Evolutionary conservation across 2,888 invertebrate genomes (phyloP).

Genomic region (Uropetala carovei): DNA sequence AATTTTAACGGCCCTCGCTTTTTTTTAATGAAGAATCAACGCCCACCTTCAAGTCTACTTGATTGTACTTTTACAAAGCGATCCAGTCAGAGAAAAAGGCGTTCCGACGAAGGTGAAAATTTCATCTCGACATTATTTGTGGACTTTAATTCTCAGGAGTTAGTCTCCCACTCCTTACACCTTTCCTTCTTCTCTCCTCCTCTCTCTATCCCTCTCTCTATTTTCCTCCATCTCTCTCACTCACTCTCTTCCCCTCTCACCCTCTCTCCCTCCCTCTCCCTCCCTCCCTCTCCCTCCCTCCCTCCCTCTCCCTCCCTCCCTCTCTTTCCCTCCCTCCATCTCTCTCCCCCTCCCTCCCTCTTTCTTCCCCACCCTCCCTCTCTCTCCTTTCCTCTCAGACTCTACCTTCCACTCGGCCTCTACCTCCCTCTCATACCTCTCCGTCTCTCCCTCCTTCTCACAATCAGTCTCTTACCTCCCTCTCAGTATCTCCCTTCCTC

Average conservation of each 20-base stretch:
- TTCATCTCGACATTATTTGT: too few relatives aligned
- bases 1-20: constrained; percentile 46
- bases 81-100: too few relatives aligned
- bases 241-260: neutral
- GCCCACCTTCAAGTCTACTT: too few relatives aligned
- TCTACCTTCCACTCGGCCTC: neutral
- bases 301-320: neutral
- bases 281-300: neutral
- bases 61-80: too few relatives aligned
- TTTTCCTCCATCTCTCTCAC: neutral
- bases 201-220: constrained; percentile 43
- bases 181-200: neutral
- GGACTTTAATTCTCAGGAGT: too few relatives aligned
- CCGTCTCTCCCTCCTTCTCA: neutral
- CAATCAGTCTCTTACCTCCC: neutral
- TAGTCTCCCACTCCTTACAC: constrained; percentile 65
- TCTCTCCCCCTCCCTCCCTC: neutral
- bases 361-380: neutral
- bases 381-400: neutral
- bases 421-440: neutral
- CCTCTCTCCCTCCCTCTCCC: neutral
- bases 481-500: neutral
- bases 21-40: too few relatives aligned
- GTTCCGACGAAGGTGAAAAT: too few relatives aligned
- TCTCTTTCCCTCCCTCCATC: neutral